Evolutionary conservation across 2,113 vertebrate genomes (phyloP), one percentile per base, ranked within the genome.

Genomic region (Solea solea): DNA sequence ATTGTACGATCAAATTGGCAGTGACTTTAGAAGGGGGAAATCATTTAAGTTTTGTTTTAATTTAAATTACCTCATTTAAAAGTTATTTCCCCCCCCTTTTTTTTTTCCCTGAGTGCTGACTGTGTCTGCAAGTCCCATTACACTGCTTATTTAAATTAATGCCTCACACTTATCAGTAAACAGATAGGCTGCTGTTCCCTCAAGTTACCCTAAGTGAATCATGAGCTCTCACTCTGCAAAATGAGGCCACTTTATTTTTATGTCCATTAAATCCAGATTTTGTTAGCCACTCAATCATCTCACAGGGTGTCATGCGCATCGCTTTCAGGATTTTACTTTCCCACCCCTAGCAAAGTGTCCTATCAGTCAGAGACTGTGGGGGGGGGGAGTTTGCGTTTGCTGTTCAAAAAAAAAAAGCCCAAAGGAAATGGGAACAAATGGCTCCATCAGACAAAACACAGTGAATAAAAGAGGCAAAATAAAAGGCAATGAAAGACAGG

Each of bases 391-490:
- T 21, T 21, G 21, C n/a, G n/a, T n/a, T n/a, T n/a, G n/a, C n/a
- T n/a, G n/a, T n/a, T n/a, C n/a, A n/a, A n/a, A n/a, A n/a, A n/a
- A n/a, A 5, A 78, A 84, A 84, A 83, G 64, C 72, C 61, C 59
- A 45, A 57, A 81, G 73, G 69, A 77, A 66, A 76, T 54, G 52
- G 40, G 70, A 78, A 86, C 72, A 86, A 86, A 84, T 72, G 80
- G 78, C 68, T 74, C 69, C 71, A 88, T 86, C 84, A 80, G 75
- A 88, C 80, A 87, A 85, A 89, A 82, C 72, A 61, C 27, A 1
- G 53, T 48, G 62, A 85, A 85, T 76, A 74, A 79, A 85, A 76
- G 75, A 69, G 61, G 21, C n/a, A 40, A 81, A 85, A 77, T 82
- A 75, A 79, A 80, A 82, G 78, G 68, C 69, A 73, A 71, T 78